phyloP scores from a whole-genome alignment of 2,888 invertebrate species.

The Lithophane ornitopus region DNA sequence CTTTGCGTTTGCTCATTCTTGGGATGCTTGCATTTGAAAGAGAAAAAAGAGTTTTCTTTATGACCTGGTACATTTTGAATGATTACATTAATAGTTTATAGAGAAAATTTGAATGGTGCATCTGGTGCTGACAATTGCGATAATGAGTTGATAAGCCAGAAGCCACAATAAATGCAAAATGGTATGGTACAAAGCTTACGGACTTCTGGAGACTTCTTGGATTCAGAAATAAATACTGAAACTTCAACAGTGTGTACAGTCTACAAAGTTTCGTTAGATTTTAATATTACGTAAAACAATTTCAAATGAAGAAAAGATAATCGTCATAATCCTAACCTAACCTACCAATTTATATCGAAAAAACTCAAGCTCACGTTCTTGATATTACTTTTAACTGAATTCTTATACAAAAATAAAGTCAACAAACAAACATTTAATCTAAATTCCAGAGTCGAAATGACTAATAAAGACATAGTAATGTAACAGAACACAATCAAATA shows the following conservation, averaged over 20 bases:
- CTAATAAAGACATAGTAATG: conserved; percentile 65
- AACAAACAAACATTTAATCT: conserved; percentile 53
- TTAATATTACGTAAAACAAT: not conserved
- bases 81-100: conserved; percentile 16
- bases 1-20: conserved; percentile 45
- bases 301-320: not conserved
- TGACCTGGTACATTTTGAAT: conserved; percentile 24
- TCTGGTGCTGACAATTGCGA: not conserved
- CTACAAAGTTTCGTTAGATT: not conserved
- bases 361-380: not conserved
- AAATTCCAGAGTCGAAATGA: conserved; percentile 61
- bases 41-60: conserved; percentile 33
- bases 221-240: not conserved
- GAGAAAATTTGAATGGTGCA: not conserved
- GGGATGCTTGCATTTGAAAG: conserved; percentile 38
- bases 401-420: conserved; percentile 27
- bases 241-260: not conserved
- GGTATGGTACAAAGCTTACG: not conserved
- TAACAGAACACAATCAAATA: conserved; percentile 61
- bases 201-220: not conserved
- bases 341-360: not conserved
- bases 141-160: not conserved
- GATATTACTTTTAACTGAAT: conserved; percentile 6
- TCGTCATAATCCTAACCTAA: not conserved
- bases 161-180: not conserved